Conservation (phyloP, 2,797 vertebrate species). For the Urocyon cinereoargenteus region DNA sequence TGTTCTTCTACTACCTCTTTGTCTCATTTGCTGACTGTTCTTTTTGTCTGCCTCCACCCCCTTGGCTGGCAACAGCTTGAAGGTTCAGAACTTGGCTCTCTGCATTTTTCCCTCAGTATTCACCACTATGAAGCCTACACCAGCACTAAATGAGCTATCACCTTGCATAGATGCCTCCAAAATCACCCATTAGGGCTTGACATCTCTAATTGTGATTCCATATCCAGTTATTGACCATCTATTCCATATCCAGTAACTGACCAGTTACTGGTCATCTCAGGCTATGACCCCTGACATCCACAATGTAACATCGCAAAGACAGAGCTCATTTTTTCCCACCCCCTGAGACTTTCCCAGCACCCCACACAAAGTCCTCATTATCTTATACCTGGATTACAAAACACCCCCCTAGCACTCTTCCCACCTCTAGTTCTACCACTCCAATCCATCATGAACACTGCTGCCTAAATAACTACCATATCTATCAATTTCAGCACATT, state of each 20-base stretch:
- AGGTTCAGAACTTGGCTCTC: constrained; percentile 58
- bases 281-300: background rate
- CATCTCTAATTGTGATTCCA: background rate
- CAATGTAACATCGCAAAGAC: constrained; percentile 34
- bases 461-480: background rate
- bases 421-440: background rate
- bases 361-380: background rate
- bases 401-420: too few relatives aligned
- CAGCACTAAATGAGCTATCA: background rate
- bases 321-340: background rate
- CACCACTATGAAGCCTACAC: background rate
- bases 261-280: background rate
- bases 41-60: constrained; percentile 68
- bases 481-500: background rate
- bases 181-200: background rate
- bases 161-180: background rate
- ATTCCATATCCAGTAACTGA: background rate
- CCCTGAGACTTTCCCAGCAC: background rate
- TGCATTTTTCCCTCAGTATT: background rate
- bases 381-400: background rate
- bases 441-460: background rate
- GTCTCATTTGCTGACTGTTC: constrained; percentile 77
- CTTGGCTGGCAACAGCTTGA: constrained; percentile 54
- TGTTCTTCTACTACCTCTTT: constrained; percentile 64
- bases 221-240: background rate